These are phyloP conservation scores for Eristalis tenax DNA, from an alignment of 2,888 invertebrate genomes.

Conservation along the genomic window DNA sequence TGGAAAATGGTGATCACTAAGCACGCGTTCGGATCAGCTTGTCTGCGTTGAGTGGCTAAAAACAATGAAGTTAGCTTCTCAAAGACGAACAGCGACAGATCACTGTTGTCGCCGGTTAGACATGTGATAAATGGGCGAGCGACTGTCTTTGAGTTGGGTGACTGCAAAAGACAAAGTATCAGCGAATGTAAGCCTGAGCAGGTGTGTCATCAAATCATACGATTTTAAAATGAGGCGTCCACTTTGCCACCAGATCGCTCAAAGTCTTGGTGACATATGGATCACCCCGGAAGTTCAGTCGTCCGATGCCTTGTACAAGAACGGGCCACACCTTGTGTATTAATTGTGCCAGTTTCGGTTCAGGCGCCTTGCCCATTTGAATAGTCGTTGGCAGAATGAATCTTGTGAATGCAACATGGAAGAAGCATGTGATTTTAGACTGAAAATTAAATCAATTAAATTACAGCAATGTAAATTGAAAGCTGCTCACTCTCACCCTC, in stretches of 20 bases:
- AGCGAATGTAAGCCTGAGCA: neutral
- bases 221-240: slow-evolving; percentile 80
- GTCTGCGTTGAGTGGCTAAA: slow-evolving; percentile 78
- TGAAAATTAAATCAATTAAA: slow-evolving; percentile 17
- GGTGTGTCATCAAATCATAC: slow-evolving; percentile 41
- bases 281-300: slow-evolving; percentile 81
- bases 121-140: slow-evolving; percentile 78
- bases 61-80: slow-evolving; percentile 78
- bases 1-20: slow-evolving; percentile 78
- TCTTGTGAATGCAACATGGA: slow-evolving; percentile 82
- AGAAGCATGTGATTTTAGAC: slow-evolving; percentile 80
- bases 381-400: slow-evolving; percentile 82
- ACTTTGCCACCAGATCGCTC: slow-evolving; percentile 82
- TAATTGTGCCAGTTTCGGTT: slow-evolving; percentile 80
- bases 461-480: neutral
- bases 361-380: slow-evolving; percentile 81
- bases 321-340: slow-evolving; percentile 83
- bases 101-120: slow-evolving; percentile 76
- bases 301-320: slow-evolving; percentile 82
- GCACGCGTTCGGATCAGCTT: slow-evolving; percentile 77
- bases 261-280: slow-evolving; percentile 82
- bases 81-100: slow-evolving; percentile 77
- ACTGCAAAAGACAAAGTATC: slow-evolving; percentile 51
- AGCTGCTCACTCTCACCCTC: slow-evolving; percentile 74
- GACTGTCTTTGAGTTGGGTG: slow-evolving; percentile 76